Evolutionary conservation across 2,113 vertebrate species (phyloP), one percentile per base, ranked within the genome.

Genomic region (Ammodytes marinus): DNA sequence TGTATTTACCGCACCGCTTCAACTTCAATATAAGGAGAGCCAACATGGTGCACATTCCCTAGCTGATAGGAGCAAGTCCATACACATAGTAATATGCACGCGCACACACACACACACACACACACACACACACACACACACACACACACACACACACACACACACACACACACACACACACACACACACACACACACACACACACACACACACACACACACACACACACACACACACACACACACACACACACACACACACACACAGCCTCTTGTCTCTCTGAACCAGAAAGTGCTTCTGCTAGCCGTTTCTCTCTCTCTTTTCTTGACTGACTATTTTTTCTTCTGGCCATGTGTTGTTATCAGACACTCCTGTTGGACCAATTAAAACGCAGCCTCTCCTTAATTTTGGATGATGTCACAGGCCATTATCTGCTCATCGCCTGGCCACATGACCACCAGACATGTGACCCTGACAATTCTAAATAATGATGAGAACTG

Each of bases 11-110:
- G 74, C 82, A 82, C 69, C 43, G 81, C 77, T 85, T 81, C 79
- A 83, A 90, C 87, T 89, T 85, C 90, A 92, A 92, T 88, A 90
- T 92, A 90, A 87, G 83, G 66, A 88, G 72, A 86, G 86, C 77
- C 74, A 89, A 80, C 80, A 68, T 40, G 42, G 80, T 67, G 85
- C 82, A 74, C 6, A 35, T 43, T 80, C 83, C 84, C 82, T 27
- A 40, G 88, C 67, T 69, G 89, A 76, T 63, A 79, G 52, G 68
- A 42, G 17, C 1, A 3, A 6, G 40, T 40, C 11, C 39, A 13
- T n/a, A 53, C 53, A 17, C 59, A 14, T n/a, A n/a, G n/a, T n/a
- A n/a, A n/a, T n/a, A n/a, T n/a, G n/a, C n/a, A n/a, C n/a, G n/a
- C n/a, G n/a, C n/a, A 70, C 75, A 65, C 74, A 81, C 43, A 39